Evolutionary conservation across 2,888 invertebrate species (phyloP).

Genomic region (Leucoma salicis): DNA sequence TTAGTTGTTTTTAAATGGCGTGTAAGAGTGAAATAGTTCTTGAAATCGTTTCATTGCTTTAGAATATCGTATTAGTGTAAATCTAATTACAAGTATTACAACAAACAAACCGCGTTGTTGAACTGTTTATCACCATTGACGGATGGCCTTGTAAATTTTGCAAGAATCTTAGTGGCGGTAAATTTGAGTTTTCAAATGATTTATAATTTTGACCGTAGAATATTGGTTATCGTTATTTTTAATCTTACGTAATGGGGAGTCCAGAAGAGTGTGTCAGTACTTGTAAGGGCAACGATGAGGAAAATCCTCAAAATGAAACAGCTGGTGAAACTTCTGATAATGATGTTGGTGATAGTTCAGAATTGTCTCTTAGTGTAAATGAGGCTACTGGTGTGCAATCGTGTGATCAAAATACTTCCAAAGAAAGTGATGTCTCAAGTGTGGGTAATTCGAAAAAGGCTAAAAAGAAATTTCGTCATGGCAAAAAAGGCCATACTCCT

Average conservation of each 20-base stretch:
- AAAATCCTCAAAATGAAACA: constrained; percentile 49
- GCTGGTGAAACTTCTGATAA: constrained; percentile 58
- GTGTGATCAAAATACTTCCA: constrained; percentile 54
- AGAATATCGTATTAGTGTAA: constrained; percentile 15
- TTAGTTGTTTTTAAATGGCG: constrained; percentile 32
- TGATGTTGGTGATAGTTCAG: constrained; percentile 52
- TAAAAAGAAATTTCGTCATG: constrained; percentile 73
- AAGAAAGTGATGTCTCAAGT: constrained; percentile 54
- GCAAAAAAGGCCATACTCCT: constrained; percentile 65
- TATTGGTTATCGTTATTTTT: constrained; percentile 39
- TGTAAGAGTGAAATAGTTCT: constrained; percentile 33
- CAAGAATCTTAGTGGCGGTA: constrained; percentile 75
- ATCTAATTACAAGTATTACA: constrained; percentile 25
- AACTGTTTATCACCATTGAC: constrained; percentile 80
- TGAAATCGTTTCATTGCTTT: constrained; percentile 15
- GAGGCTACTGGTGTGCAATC: constrained; percentile 42
- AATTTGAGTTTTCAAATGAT: constrained; percentile 65
- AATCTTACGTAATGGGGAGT: constrained; percentile 64
- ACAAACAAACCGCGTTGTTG: constrained; percentile 64
- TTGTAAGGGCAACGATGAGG: constrained; percentile 39
- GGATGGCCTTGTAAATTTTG: constrained; percentile 79
- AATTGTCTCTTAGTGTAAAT: constrained; percentile 47
- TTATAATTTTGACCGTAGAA: constrained; percentile 41
- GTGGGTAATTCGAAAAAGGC: constrained; percentile 58
- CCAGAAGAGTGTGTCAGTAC: constrained; percentile 52